Percentiles rank a stretch among this genome's conserved stretches.
Conservation (phyloP, 2,797 vertebrate species). For the Falco novaeseelandiae region DNA sequence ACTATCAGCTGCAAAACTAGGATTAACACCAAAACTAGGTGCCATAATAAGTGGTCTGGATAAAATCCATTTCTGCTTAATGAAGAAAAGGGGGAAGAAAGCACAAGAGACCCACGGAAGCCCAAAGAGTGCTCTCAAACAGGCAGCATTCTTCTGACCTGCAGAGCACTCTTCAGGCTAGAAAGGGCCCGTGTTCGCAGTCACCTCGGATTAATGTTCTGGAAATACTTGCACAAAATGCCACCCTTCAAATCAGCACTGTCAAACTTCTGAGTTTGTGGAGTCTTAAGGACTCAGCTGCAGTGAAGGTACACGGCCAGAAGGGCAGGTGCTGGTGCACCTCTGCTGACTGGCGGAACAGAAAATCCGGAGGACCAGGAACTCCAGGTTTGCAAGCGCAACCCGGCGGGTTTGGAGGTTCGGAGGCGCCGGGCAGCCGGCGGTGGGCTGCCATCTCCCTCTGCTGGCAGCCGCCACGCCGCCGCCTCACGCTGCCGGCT, state of each 20-base stretch:
- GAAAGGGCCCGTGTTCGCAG: not conserved
- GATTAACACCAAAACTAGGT: not conserved
- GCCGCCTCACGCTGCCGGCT: not conserved
- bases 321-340: not conserved
- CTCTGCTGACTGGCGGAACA: not conserved
- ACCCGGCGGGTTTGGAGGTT: not conserved
- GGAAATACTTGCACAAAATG: not conserved
- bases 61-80: not conserved
- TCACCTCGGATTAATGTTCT: not conserved
- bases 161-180: not conserved
- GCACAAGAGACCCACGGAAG: not conserved
- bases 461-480: slow-evolving; percentile 1
- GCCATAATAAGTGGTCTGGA: not conserved
- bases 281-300: not conserved
- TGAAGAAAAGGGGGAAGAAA: not conserved
- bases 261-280: not conserved
- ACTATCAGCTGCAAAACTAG: not conserved
- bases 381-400: not conserved
- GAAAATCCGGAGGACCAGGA: not conserved
- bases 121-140: not conserved
- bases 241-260: not conserved
- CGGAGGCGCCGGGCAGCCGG: not conserved
- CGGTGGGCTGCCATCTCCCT: not conserved
- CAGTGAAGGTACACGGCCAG: not conserved
- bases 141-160: not conserved